Evolutionary conservation across 2,113 vertebrate species (phyloP).

Genomic region (Pholis gunnellus): DNA sequence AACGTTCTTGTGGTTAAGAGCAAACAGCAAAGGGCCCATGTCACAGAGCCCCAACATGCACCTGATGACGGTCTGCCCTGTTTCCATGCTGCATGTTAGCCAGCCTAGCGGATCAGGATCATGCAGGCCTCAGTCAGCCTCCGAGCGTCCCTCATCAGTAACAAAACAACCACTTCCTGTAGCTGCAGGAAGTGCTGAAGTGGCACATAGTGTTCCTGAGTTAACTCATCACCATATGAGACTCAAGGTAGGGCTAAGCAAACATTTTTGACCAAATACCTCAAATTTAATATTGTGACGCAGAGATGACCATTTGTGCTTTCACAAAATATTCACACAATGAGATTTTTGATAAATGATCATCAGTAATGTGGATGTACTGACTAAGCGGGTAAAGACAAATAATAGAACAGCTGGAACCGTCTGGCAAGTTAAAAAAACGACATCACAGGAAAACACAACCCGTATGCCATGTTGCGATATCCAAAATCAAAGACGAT

Average conservation of each 20-base stretch:
- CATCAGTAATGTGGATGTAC: background rate
- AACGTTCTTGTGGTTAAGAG: background rate
- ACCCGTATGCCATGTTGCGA: background rate
- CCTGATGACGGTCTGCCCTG: conserved; percentile 34
- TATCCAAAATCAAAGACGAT: background rate
- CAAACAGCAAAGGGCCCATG: background rate
- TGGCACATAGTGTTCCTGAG: conserved; percentile 43
- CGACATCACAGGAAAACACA: background rate
- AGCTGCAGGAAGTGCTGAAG: conserved; percentile 54
- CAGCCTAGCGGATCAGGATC: conserved; percentile 32
- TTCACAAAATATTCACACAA: background rate
- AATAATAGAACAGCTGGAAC: background rate
- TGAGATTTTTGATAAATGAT: background rate
- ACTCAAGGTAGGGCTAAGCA: background rate
- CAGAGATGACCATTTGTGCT: background rate
- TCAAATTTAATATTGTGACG: background rate
- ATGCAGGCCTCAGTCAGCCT: conserved; percentile 28
- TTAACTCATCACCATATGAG: conserved; percentile 33
- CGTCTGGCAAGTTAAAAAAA: too few species aligned
- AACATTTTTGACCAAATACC: background rate
- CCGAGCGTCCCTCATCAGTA: conserved; percentile 36
- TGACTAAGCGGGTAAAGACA: background rate
- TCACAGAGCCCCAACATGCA: conserved; percentile 21
- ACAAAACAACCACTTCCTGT: conserved; percentile 63
- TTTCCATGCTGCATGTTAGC: conserved; percentile 26